Base-by-base conservation (phyloP, 2,113 vertebrate species). In the Phycodurus eques region DNA sequence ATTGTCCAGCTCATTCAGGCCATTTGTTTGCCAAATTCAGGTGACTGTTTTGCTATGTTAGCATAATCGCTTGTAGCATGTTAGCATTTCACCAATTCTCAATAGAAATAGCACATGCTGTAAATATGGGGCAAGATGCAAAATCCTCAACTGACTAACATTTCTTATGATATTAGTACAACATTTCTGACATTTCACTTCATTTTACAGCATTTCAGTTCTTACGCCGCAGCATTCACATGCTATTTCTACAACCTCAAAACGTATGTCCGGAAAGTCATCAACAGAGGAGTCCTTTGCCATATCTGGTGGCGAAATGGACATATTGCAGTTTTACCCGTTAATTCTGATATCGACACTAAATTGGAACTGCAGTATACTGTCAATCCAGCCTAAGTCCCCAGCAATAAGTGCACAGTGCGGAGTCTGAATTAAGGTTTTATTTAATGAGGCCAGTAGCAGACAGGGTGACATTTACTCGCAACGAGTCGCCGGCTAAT, bases 381-480 rank as follows among this genome's bases (percentile, higher is more conserved):
- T 39, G 35, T 39, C 8, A 61, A 61, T 35, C 27, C 27, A 15
- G 13, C 57, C 57, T 14, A 22, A 59, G 49, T 59, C 59, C 31
- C 7, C 15, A 7, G 15, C 31, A 15, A 35, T 61, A 19, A 61
- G 31, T 17, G 31, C 31, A 61, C 31, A 35, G 31, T 3, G 59
- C 19, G 2, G 31, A 35, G 13, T 61, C 59, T 61, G 59, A 35
- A 61, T 61, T 17, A 61, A 61, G 14, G 59, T 35, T 61, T 61
- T 8, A 61, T 61, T 39, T 61, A 61, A 61, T 35, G 59, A 61
- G 31, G 31, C 59, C 59, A 9, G 31, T 2, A 8, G 59, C 59
- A 61, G 59, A 35, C 59, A 17, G 31, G 35, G 59, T 61, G 59
- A 61, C 59, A 61, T 61, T 61, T 61, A 61, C 31, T 61, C 15